A percentile compares a stretch with the other conserved stretches of the same genome.
Conservation (phyloP, 2,797 vertebrate species). For the Rallus crepitans region DNA sequence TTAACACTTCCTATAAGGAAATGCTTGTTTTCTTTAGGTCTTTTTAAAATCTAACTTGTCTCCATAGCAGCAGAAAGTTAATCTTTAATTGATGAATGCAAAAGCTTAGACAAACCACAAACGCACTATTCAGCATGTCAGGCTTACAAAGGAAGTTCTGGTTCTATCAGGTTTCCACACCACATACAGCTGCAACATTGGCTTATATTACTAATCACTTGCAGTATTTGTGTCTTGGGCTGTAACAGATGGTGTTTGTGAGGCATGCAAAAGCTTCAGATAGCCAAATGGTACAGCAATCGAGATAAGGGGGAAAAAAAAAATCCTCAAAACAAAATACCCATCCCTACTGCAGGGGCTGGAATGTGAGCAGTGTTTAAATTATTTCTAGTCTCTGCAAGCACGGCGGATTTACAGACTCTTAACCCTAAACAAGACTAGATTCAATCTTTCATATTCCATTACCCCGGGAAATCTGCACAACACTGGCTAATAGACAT, state of each 20-base stretch:
- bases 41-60: background rate
- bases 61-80: conserved; percentile 44
- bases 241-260: conserved; percentile 77
- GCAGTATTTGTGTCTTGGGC: conserved; percentile 64
- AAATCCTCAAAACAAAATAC: conserved; percentile 69
- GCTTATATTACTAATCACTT: conserved; percentile 71
- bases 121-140: conserved; percentile 33
- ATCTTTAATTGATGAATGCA: conserved; percentile 49
- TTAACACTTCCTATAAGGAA: background rate
- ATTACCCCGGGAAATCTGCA: conserved; percentile 15
- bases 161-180: conserved; percentile 61
- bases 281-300: conserved; percentile 72
- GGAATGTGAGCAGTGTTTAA: conserved; percentile 68
- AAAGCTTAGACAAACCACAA: conserved; percentile 66
- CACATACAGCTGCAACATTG: conserved; percentile 63
- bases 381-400: conserved; percentile 38
- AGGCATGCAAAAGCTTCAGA: conserved; percentile 70
- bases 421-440: conserved; percentile 36
- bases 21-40: background rate
- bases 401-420: conserved; percentile 29
- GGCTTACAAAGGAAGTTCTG: conserved; percentile 65
- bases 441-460: conserved; percentile 43
- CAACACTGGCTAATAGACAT: background rate
- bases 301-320: conserved; percentile 58
- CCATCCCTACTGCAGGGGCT: conserved; percentile 37